phyloP scores from a whole-genome alignment of 2,888 invertebrate species.

The Ethmia dodecea region DNA sequence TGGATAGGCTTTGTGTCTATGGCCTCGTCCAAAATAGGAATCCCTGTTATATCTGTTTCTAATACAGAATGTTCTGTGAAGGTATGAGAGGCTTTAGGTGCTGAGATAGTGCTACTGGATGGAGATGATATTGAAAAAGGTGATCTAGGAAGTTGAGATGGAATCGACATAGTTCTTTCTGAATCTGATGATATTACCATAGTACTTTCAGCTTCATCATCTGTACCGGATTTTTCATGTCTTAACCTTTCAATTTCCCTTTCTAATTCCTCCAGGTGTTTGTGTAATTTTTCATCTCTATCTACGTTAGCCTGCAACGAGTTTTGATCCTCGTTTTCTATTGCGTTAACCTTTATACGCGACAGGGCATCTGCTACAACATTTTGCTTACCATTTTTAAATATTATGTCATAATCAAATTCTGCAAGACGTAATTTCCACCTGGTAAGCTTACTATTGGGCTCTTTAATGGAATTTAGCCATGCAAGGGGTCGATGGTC shows the following conservation, averaged over 20 bases:
- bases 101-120: background rate
- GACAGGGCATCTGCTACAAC: no score
- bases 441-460: background rate
- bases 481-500: no score
- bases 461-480: no score
- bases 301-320: no score
- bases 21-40: no score
- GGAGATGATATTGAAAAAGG: background rate
- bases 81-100: background rate
- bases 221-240: no score
- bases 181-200: slow-evolving; percentile 1
- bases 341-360: no score
- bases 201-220: background rate
- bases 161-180: background rate
- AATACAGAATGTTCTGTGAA: slow-evolving; percentile 10
- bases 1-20: no score
- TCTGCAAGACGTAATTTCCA: background rate
- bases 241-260: no score
- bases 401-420: background rate
- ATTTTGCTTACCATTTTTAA: background rate
- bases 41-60: slow-evolving; percentile 16
- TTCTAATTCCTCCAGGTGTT: no score
- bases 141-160: background rate
- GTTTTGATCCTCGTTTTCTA: no score
- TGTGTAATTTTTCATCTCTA: no score